These are phyloP conservation scores for Polyodon spathula DNA, from an alignment of 2,113 vertebrate genomes.

Conservation along the genomic window DNA sequence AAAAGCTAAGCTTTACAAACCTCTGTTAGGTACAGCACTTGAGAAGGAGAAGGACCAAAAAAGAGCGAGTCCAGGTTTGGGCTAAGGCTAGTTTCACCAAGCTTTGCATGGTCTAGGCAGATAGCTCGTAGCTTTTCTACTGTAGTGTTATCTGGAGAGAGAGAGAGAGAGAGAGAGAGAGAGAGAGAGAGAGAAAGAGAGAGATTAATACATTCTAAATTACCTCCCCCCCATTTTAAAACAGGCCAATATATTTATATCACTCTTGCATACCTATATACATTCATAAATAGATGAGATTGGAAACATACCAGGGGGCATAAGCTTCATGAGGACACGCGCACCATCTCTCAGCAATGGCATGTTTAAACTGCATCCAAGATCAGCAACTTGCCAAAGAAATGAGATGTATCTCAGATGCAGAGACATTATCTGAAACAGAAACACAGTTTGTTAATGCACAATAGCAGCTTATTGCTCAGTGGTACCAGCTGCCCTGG, in stretches of 20 bases:
- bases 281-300: background rate
- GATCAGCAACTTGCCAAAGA: constrained; percentile 97
- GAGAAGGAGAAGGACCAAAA: constrained; percentile 94
- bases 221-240: background rate
- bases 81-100: constrained; percentile 95
- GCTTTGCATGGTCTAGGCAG: constrained; percentile 95
- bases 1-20: constrained; percentile 45
- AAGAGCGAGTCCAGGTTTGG: constrained; percentile 92
- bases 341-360: constrained; percentile 92
- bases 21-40: constrained; percentile 98
- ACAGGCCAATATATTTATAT: no score
- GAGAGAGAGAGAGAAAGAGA: background rate
- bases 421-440: constrained; percentile 91
- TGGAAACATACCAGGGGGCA: constrained; percentile 80
- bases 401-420: constrained; percentile 97
- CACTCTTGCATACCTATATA: background rate
- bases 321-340: constrained; percentile 95
- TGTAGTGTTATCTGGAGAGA: constrained; percentile 82
- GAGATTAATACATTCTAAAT: background rate
- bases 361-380: constrained; percentile 95
- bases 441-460: background rate
- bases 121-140: constrained; percentile 91
- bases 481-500: no score
- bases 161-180: constrained; percentile 1
- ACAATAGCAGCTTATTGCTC: background rate